phyloP scores from a whole-genome alignment of 2,113 vertebrate species.

The Rana temporaria region DNA sequence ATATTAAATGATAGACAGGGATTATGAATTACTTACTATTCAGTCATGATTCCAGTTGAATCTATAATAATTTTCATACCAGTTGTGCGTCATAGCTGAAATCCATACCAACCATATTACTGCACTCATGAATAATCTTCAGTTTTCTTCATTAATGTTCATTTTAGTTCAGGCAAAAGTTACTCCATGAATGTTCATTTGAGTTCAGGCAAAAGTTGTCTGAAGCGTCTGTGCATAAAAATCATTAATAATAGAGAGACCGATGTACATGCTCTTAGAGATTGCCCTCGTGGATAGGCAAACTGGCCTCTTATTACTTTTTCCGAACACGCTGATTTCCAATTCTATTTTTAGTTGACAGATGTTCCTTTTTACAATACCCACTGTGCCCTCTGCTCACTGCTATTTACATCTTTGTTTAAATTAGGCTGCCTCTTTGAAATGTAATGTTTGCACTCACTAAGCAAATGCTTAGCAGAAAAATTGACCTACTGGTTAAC shows the following conservation, averaged over 20 bases:
- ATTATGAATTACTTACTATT: no score
- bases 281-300: conserved; percentile 35
- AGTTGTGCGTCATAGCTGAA: neutral
- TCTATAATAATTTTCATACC: no score
- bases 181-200: conserved; percentile 29
- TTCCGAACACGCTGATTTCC: neutral
- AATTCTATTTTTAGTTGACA: conserved; percentile 27
- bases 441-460: no score
- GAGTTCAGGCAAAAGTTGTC: conserved; percentile 45
- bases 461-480: no score
- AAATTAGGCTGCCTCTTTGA: no score
- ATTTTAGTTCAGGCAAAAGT: conserved; percentile 37
- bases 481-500: no score
- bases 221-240: neutral
- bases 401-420: no score
- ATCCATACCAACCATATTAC: neutral
- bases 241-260: conserved; percentile 41
- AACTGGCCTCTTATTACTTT: neutral
- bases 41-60: no score
- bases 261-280: conserved; percentile 12
- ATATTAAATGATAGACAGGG: no score
- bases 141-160: conserved; percentile 16
- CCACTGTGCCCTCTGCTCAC: neutral
- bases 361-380: conserved; percentile 9
- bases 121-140: neutral